Conservation (phyloP, 2,888 invertebrate genomes). For the Uropetala carovei region DNA sequence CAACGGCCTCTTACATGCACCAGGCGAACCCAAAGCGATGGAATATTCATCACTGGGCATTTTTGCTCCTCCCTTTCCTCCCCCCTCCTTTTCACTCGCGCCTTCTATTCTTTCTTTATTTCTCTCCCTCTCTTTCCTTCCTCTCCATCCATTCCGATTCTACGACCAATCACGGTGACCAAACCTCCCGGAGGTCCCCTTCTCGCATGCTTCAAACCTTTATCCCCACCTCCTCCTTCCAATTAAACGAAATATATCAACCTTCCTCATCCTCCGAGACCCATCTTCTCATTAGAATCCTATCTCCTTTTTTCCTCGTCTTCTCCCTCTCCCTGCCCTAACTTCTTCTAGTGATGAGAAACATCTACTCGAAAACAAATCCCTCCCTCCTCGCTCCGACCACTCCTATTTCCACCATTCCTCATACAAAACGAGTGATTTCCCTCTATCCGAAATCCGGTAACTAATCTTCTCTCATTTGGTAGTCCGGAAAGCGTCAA, state of each 20-base stretch:
- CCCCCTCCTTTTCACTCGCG: not conserved
- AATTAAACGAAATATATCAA: not conserved
- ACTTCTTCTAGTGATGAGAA: not conserved
- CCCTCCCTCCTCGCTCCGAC: not conserved
- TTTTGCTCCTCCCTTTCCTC: slow-evolving; percentile 12
- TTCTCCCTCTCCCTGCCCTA: not conserved
- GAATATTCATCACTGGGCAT: slow-evolving; percentile 24
- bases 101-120: not conserved
- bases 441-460: not conserved
- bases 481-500: not conserved
- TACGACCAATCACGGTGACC: not conserved
- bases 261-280: not conserved
- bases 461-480: not conserved
- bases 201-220: not conserved
- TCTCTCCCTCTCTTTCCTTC: not conserved
- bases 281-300: slow-evolving; percentile 25
- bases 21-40: slow-evolving; percentile 11
- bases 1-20: not conserved
- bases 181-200: slow-evolving; percentile 4
- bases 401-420: not conserved
- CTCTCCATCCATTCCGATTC: not conserved
- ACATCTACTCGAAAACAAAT: not conserved
- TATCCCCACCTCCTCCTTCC: not conserved
- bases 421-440: not conserved
- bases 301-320: not conserved